Percentiles rank a stretch among this genome's conserved stretches.
phyloP scores from a whole-genome alignment of 2,888 invertebrate species.

The Himalopsyche kuldschensis region DNA sequence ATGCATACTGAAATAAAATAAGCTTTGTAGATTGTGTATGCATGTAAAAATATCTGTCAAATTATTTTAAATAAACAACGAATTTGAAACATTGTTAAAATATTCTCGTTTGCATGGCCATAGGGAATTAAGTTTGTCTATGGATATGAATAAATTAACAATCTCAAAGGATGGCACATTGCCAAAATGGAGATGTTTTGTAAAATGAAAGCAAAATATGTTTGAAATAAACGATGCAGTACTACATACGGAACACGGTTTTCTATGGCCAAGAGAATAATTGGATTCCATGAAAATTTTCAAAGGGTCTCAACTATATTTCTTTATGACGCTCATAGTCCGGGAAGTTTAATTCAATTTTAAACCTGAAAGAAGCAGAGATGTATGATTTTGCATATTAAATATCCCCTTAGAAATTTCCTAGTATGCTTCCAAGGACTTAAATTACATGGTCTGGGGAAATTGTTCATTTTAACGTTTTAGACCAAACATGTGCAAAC shows the following conservation, averaged over 20 bases:
- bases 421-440: too few species aligned
- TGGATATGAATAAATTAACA: neutral
- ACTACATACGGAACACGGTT: neutral
- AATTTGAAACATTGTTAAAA: too few species aligned
- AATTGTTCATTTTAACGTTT: too few species aligned
- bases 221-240: neutral
- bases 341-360: neutral
- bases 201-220: neutral
- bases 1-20: too few species aligned
- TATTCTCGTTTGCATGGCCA: neutral
- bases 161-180: neutral
- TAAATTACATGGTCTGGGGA: too few species aligned
- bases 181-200: neutral
- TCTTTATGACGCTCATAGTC: neutral
- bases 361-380: neutral
- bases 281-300: slow-evolving; percentile 6
- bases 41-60: too few species aligned
- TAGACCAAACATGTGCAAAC: too few species aligned
- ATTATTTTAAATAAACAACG: too few species aligned
- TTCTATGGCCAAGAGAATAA: neutral
- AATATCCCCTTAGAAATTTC: too few species aligned
- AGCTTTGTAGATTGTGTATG: too few species aligned
- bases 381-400: neutral
- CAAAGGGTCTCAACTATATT: slow-evolving; percentile 1
- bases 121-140: neutral